Base-by-base conservation (phyloP, 2,113 vertebrate species). In the Maccullochella peelii region DNA sequence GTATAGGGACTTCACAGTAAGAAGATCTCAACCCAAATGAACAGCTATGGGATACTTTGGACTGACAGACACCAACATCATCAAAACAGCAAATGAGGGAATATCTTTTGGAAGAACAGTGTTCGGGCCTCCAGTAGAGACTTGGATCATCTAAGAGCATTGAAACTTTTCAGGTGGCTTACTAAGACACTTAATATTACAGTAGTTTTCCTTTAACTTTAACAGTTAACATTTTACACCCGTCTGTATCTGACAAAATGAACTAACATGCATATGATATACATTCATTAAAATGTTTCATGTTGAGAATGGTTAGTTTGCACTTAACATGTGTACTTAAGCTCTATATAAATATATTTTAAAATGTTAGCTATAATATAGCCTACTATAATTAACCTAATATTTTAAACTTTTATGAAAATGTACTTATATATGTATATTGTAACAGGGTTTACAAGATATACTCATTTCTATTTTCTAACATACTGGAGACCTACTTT, bases 271-370 rank as follows among this genome's bases (percentile, higher is more conserved):
- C n/a, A 75, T 42, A 55, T 6, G 10, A 23, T 55, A 68, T 18
- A 57, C 25, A 30, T 82, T 77, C 65, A 86, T 57, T 74, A 11
- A 50, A 77, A 65, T 52, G 2, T 73, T 65, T 47, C 23, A 1
- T 47, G 20, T 38, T 65, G 33, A 16, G 4, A 71, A 40, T 50
- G 27, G 8, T 67, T 71, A 36, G 2, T 36, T 38, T 58, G 27
- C 2, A 57, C 11, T 52, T 52, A 62, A 33, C 18, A 25, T 55
- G 30, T 20, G 16, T 9, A 52, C 49, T 58, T 59, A 40, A 68
- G 33, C 4, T 30, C 20, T 0, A 57, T 14, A 18, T 5, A 72
- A 50, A 50, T 50, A 20, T 33, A 23, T 30, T 23, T 50, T 25
- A 14, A 21, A 40, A 33, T 33, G 10, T 21, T 33, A 20, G 1